Evolutionary conservation across 2,113 vertebrate genomes (phyloP), one percentile per base, ranked within the genome.

Genomic region (Brachyhypopomus occidentalis): DNA sequence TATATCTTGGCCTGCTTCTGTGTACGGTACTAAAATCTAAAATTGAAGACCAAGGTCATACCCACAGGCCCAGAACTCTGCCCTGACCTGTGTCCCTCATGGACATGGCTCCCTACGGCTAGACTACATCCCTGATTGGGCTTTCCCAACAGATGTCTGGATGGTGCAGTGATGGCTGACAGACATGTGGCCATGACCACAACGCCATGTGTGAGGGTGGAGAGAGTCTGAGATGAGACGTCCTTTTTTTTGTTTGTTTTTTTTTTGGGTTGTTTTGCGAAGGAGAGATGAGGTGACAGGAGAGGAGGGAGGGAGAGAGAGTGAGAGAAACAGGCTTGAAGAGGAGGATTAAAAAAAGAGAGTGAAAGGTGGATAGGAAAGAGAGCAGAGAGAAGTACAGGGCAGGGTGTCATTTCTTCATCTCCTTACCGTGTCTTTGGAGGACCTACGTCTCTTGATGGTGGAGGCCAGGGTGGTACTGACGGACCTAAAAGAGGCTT

Each of bases 361-460:
- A 75, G 88, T 89, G 88, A 92, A 91, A 90, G 92, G 88, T 89
- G 89, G 91, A 41, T 5, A 67, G 30, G 38, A 64, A 8, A 52
- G 27, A 38, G 8, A 60, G 64, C 38, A 76, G 60, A 79, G 27
- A 82, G 74, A 85, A 76, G 71, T 79, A 85, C 94, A 96, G 94
- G 92, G 94, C 94, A 84, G 75, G 93, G 92, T 93, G 94, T 93
- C 90, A 91, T 93, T 95, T 95, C 94, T 95, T 93, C 93, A 92
- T 95, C 95, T 95, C 93, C 97, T 99, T 98, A 98, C 98, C 97
- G 97, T 99, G 94, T 98, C 98, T 97, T 97, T 99, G 97, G 96
- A 98, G 94, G 98, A 98, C 98, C 97, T 99, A 99, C 98, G 97
- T 96, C 97, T 98, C 97, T 99, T 99, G 98, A 99, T 98, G 98